Conservation (phyloP, 2,888 invertebrate genomes). For the Apeira syringaria region DNA sequence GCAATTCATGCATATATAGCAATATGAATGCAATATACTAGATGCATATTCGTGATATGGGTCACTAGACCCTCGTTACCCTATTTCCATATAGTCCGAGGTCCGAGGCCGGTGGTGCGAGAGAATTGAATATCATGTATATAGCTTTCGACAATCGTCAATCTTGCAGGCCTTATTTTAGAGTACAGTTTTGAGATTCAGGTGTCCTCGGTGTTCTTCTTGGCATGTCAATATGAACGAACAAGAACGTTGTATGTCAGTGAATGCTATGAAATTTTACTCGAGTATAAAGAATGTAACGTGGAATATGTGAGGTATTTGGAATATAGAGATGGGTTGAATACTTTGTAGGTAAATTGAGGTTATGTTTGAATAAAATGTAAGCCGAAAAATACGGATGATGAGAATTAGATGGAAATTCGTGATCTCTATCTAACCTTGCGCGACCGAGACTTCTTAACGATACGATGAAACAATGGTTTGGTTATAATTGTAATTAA, state of each 20-base stretch:
- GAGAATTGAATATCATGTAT: constrained; percentile 47
- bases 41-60: constrained; percentile 35
- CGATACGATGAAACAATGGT: no score
- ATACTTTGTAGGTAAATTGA: not conserved
- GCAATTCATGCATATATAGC: constrained; percentile 28
- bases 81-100: constrained; percentile 38
- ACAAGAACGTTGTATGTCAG: constrained; percentile 25
- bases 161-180: constrained; percentile 10
- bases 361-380: not conserved
- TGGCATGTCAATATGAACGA: constrained; percentile 32
- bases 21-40: constrained; percentile 31
- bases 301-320: constrained; percentile 12
- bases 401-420: no score
- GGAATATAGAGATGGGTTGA: constrained; percentile 3
- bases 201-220: constrained; percentile 17
- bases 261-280: constrained; percentile 24
- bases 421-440: no score
- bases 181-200: constrained; percentile 10
- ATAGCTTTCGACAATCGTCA: constrained; percentile 14
- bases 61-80: constrained; percentile 41
- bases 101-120: constrained; percentile 35
- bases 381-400: no score
- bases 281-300: constrained; percentile 12
- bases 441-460: no score
- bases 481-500: no score